Evolutionary conservation across 2,888 invertebrate species (phyloP), one percentile per base, ranked within the genome.

Genomic region (Beris morrisii): DNA sequence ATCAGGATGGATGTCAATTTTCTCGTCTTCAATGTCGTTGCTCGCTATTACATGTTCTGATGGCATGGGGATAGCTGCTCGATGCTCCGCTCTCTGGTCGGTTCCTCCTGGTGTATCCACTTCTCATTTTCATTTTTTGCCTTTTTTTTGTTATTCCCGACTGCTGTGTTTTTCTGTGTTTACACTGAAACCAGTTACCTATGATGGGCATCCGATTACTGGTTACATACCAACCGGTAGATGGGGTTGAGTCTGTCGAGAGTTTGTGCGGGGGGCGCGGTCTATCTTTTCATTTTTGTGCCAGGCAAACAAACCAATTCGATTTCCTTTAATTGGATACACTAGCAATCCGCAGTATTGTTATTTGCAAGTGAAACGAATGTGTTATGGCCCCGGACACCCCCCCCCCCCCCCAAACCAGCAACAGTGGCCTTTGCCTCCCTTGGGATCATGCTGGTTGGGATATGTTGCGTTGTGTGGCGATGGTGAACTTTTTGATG

Each of bases 251-350:
- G 65, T 55, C 15, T 45, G 46, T 38, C 15, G 13, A 28, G 12
- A 38, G 50, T 55, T 32, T 50, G 50, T 53, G 65, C 56, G 56
- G 56, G 31, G 64, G n/a, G 44, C 50, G 13, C 32, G 43, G 31
- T 54, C 28, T 53, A 52, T 44, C 54, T 63, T 53, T 32, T 13
- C 32, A 55, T 45, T 55, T 46, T 55, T 64, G 44, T 32, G 22
- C 22, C 22, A 22, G 22, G 22, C 22, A 22, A 22, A 22, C 22
- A 22, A 22, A 22, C 31, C 15, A 45, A 15, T 64, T 64, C 55
- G 64, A 64, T 64, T 55, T 55, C 55, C 45, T 44, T 64, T 64
- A 64, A 64, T 64, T 64, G 64, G 64, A 48, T n/a, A 30, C 44
- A 38, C 38, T 38, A 9, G 7, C 38, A 9, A 5, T 38, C 38